A percentile compares a stretch with the other conserved stretches of the same genome.
Conservation (phyloP, 2,113 vertebrate species). For the Halichoerus grypus region DNA sequence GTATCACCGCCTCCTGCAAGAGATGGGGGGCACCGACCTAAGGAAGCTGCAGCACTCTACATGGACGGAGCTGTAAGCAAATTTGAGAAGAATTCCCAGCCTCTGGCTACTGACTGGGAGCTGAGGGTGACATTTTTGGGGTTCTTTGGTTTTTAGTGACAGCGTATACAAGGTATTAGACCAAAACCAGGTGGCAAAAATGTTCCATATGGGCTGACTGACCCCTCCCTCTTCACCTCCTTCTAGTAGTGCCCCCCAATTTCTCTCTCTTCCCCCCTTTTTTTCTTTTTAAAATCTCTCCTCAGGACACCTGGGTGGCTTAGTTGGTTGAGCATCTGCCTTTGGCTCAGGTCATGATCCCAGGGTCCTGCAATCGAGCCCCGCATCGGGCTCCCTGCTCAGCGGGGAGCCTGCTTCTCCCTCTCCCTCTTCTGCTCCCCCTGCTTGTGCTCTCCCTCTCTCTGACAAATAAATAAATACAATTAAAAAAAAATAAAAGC, state of each 20-base stretch:
- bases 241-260: neutral
- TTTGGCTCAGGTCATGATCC: no score
- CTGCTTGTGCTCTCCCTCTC: neutral
- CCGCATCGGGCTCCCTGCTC: no score
- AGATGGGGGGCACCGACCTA: neutral
- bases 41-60: neutral
- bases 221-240: neutral
- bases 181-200: neutral
- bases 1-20: neutral
- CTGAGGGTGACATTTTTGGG: neutral
- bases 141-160: neutral
- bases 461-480: neutral
- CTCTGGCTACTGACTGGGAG: neutral
- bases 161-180: neutral
- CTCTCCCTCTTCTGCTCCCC: neutral
- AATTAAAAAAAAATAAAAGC: no score
- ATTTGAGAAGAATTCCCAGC: neutral
- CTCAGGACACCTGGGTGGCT: neutral
- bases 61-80: neutral
- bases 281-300: neutral
- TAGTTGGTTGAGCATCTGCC: no score
- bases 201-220: neutral
- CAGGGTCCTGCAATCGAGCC: no score
- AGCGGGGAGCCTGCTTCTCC: neutral
- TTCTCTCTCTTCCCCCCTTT: neutral